phyloP scores from a whole-genome alignment of 2,888 invertebrate genomes.

The Pocota personata region DNA sequence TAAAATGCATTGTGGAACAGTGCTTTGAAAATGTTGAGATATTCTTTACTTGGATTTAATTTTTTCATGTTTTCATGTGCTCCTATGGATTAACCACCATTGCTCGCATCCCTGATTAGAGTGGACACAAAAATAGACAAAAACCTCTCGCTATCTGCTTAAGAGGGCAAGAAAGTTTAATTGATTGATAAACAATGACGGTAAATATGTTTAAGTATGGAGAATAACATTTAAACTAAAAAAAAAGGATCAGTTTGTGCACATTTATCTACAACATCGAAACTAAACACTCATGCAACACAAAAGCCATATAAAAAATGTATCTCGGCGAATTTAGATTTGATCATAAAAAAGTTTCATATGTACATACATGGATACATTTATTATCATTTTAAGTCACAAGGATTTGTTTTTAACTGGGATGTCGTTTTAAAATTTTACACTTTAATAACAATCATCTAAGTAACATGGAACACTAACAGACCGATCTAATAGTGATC shows the following conservation, averaged over 20 bases:
- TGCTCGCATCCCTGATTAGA: too few species aligned
- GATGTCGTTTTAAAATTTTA: neutral
- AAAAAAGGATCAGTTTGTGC: slow-evolving; percentile 33
- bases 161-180: neutral
- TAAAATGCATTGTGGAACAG: too few species aligned
- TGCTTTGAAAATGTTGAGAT: too few species aligned
- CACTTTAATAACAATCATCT: neutral
- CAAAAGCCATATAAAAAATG: slow-evolving; percentile 32
- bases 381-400: neutral
- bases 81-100: too few species aligned
- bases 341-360: slow-evolving; percentile 48
- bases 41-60: too few species aligned
- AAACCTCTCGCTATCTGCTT: too few species aligned
- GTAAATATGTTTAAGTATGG: neutral
- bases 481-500: slow-evolving; percentile 30
- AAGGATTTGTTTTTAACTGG: neutral
- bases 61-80: too few species aligned
- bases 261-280: slow-evolving; percentile 38
- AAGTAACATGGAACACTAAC: neutral
- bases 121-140: too few species aligned
- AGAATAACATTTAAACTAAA: neutral
- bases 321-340: neutral
- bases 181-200: neutral
- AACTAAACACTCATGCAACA: slow-evolving; percentile 66
- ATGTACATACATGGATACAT: neutral